These are phyloP conservation scores for Drosophila pseudoobscura DNA, from an alignment of 1,140 invertebrate species.

Conservation along the genomic window DNA sequence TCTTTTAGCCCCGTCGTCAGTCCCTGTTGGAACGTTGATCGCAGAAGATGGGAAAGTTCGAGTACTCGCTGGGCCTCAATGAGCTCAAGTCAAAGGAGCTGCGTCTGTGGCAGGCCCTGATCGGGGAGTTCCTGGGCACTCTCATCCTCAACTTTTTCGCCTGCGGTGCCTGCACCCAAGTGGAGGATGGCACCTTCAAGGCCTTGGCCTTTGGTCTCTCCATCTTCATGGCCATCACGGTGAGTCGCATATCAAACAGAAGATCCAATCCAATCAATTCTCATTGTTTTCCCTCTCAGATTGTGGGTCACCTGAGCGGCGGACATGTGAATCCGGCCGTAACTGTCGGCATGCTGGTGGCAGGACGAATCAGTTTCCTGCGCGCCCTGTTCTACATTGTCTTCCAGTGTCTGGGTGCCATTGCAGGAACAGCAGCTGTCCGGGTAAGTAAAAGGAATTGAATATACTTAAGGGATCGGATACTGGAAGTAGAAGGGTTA, in stretches of 20 bases:
- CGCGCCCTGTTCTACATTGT: conserved; percentile 91
- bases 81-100: conserved; percentile 87
- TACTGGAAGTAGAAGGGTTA: neutral
- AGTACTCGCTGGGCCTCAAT: conserved; percentile 86
- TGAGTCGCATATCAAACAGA: conserved; percentile 64
- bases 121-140: conserved; percentile 93
- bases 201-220: conserved; percentile 93
- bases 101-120: conserved; percentile 87
- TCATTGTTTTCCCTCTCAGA: conserved; percentile 81
- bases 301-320: conserved; percentile 94
- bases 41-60: conserved; percentile 84
- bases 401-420: conserved; percentile 92
- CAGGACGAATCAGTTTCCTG: conserved; percentile 90
- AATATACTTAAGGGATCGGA: too few relatives aligned
- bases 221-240: conserved; percentile 91
- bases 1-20: conserved; percentile 38
- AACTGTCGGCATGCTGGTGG: conserved; percentile 90
- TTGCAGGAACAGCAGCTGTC: conserved; percentile 91
- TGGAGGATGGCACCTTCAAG: conserved; percentile 89
- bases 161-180: conserved; percentile 88
- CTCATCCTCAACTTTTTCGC: conserved; percentile 92
- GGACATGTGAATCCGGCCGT: conserved; percentile 97
- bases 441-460: conserved; percentile 53
- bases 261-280: neutral
- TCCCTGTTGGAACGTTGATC: conserved; percentile 22